Evolutionary conservation across 2,888 invertebrate genomes (phyloP).

Genomic region (Tenodera sinensis): DNA sequence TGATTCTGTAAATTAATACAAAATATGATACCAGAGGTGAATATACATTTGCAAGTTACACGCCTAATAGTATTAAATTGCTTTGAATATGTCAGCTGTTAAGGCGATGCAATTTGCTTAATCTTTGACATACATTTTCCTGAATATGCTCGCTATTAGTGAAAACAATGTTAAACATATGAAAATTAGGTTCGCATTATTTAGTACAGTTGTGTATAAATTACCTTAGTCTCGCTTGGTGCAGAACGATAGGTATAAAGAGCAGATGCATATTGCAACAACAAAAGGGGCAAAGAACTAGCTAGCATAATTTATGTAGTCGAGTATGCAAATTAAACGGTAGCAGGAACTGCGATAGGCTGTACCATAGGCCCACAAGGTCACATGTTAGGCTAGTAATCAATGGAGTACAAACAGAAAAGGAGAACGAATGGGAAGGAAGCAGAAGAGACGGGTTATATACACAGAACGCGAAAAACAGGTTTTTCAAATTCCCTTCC

Average conservation of each 20-base stretch:
- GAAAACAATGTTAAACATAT: not conserved
- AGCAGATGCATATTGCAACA: not conserved
- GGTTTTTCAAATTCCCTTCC: slow-evolving; percentile 7
- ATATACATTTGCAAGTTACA: no score
- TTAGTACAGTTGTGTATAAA: not conserved
- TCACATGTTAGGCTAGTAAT: not conserved
- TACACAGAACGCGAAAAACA: slow-evolving; percentile 10
- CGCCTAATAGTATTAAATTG: no score
- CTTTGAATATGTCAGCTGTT: no score
- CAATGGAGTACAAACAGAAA: not conserved
- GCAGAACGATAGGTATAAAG: not conserved
- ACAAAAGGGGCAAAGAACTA: not conserved
- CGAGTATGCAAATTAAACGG: not conserved
- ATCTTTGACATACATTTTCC: no score
- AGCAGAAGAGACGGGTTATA: not conserved
- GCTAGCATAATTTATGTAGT: not conserved
- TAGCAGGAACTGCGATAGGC: not conserved
- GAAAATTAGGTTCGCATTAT: not conserved
- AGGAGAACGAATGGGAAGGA: not conserved
- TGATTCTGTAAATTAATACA: no score
- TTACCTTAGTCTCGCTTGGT: not conserved
- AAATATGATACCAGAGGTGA: no score
- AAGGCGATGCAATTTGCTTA: no score
- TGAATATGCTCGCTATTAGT: not conserved
- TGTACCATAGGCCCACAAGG: not conserved